Evolutionary conservation across 2,797 vertebrate genomes (phyloP), one percentile per base, ranked within the genome.

Genomic region (Sylvia borin): DNA sequence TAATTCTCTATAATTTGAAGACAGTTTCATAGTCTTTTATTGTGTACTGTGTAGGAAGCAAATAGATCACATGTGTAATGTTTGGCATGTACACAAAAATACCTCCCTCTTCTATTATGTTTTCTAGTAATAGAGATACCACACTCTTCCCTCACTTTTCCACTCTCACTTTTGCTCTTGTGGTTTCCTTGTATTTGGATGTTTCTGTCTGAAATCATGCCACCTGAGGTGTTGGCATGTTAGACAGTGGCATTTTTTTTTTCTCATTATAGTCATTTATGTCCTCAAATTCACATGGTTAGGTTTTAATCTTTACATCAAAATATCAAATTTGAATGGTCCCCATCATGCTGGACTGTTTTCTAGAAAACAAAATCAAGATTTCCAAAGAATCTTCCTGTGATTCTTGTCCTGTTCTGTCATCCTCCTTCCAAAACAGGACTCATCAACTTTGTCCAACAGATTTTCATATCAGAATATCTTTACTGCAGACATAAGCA

Each of bases 261-360:
- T 74, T 55, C n/a, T 83, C 15, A 22, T 72, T 62, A 25, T 58
- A 58, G 42, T 54, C 6, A 72, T 50, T 68, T 68, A 85, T 25
- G 20, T 82, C 70, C 88, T n/a, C 11, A 73, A 75, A 86, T 66
- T 65, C 76, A 78, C 54, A 70, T 40, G n/a, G 17, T 6, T 88
- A 32, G 42, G 4, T 85, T 88, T 79, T 86, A 85, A 42, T 66
- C 38, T 90, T 88, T 85, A 82, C 85, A 61, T 87, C 32, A 43
- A 65, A 92, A 11, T n/a, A 67, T 71, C 32, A 74, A 34, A 36
- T 27, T 43, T 27, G 20, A 74, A 64, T 67, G 45, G 14, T 71
- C 91, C 34, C 48, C 45, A 79, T 88, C 22, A 10, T 21, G 11
- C 31, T 66, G 50, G 29, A 47, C 55, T 78, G 26, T 43, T 60